Conservation (phyloP, 2,113 vertebrate genomes). For the Oenanthe melanoleuca region DNA sequence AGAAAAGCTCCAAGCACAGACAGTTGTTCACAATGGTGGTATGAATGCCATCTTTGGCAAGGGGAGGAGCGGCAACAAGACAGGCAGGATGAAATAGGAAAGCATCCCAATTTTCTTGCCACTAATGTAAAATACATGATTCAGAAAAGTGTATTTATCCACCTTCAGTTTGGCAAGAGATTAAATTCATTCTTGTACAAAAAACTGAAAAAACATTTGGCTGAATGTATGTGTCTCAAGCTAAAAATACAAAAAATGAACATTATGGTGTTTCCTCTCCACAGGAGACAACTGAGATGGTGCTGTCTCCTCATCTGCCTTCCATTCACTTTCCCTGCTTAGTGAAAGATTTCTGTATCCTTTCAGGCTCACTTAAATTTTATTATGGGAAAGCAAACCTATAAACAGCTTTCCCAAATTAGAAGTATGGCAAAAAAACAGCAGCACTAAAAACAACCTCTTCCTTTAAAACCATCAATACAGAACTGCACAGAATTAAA, state of each 20-base stretch:
- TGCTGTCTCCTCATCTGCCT: neutral
- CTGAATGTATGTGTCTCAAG: neutral
- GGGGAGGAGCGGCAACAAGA: neutral
- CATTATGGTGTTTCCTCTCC: neutral
- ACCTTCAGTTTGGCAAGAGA: neutral
- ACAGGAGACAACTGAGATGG: neutral
- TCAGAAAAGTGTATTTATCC: neutral
- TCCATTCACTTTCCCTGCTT: neutral
- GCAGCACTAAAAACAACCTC: neutral
- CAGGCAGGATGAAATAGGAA: neutral
- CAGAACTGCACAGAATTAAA: neutral
- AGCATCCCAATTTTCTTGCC: neutral
- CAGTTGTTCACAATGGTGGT: neutral
- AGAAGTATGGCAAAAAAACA: neutral
- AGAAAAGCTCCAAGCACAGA: neutral
- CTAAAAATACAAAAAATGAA: neutral
- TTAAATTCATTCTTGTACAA: neutral
- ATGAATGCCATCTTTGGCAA: neutral
- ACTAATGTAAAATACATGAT: neutral
- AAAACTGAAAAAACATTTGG: neutral
- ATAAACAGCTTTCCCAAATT: neutral
- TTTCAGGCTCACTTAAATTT: neutral
- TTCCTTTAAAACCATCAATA: neutral
- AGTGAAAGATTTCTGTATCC: neutral
- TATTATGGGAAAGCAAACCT: neutral